Percentiles rank a stretch among this genome's conserved stretches.
phyloP scores from a whole-genome alignment of 1,140 invertebrate genomes.

The Dendrolimus punctatus region DNA sequence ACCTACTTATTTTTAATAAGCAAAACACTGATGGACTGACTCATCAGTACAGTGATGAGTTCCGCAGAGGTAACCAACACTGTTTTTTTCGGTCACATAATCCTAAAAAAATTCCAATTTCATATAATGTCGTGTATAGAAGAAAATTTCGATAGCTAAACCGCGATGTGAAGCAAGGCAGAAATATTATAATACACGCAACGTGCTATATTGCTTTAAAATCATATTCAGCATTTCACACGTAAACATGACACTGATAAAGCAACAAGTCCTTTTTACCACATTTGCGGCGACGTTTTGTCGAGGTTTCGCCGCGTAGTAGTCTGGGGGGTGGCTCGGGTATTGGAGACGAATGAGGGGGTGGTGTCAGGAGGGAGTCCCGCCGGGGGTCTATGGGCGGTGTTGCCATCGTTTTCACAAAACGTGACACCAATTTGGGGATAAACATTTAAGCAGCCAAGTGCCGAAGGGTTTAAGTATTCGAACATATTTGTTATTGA shows the following conservation, averaged over 20 bases:
- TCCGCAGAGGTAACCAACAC: too few species aligned
- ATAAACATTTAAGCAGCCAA: too few species aligned
- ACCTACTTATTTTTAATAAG: too few species aligned
- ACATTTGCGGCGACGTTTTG: slow-evolving; percentile 47
- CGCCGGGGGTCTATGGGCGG: neutral
- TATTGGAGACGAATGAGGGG: slow-evolving; percentile 6
- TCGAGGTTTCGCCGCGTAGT: slow-evolving; percentile 22
- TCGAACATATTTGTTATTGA: too few species aligned
- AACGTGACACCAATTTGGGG: too few species aligned
- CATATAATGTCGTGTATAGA: too few species aligned
- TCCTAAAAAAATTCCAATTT: too few species aligned
- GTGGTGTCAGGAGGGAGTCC: slow-evolving; percentile 7
- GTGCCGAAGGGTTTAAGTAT: neutral
- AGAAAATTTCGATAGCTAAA: too few species aligned
- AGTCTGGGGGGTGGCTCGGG: slow-evolving; percentile 10
- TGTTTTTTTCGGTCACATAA: too few species aligned
- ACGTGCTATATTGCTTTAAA: neutral
- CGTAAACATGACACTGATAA: slow-evolving; percentile 52
- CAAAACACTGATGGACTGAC: too few species aligned
- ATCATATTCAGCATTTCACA: slow-evolving; percentile 6
- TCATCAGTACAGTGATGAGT: too few species aligned
- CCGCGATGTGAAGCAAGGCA: neutral
- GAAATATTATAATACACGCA: neutral
- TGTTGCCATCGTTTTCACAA: too few species aligned
- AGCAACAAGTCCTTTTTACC: slow-evolving; percentile 64